Base-by-base conservation (phyloP, 2,113 vertebrate species). In the Chunga burmeisteri region DNA sequence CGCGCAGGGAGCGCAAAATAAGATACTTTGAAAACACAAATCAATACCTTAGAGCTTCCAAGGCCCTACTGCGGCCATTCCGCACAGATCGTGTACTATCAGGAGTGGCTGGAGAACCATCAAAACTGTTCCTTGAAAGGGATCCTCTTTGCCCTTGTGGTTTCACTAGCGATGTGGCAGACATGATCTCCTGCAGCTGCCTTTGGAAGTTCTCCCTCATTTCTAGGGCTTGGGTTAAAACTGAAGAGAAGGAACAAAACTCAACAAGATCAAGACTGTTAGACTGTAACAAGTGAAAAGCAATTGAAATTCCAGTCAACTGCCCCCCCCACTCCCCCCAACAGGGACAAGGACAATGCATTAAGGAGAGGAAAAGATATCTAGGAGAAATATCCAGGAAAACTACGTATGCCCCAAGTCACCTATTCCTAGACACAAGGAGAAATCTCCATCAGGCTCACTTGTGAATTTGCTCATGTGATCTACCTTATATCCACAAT, bases 171-270 rank as follows among this genome's bases (percentile, higher is more conserved):
- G 98, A 99, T 19, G 99, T 99, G 71, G 99, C 99, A 59, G 99
- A 99, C 99, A 99, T 99, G 88, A 99, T 99, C 98, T 99, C 99
- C 96, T 99, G 99, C 29, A 99, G 98, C 96, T 99, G 99, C 81
- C 96, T 98, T 70, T 99, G 99, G 92, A 99, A 98, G 94, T 97
- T 99, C 93, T 99, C 99, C 80, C 99, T 99, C 99, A 99, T 99
- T 97, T 99, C 99, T 72, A 99, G 96, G 10, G 99, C 98, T 95
- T 99, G 99, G 34, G 98, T 99, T 90, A 99, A 97, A 93, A 92
- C 98, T 99, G 66, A 58, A 86, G 55, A 42, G 94, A 94, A 86
- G 70, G 77, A 47, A 94, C 25, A 96, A 38, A 58, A 30, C 11
- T 27, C 7, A 7, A 7, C 7, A 74, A 29, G 70, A 89, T 59